These are phyloP conservation scores for Leuciscus waleckii DNA, from an alignment of 2,797 vertebrate genomes.

Conservation along the genomic window DNA sequence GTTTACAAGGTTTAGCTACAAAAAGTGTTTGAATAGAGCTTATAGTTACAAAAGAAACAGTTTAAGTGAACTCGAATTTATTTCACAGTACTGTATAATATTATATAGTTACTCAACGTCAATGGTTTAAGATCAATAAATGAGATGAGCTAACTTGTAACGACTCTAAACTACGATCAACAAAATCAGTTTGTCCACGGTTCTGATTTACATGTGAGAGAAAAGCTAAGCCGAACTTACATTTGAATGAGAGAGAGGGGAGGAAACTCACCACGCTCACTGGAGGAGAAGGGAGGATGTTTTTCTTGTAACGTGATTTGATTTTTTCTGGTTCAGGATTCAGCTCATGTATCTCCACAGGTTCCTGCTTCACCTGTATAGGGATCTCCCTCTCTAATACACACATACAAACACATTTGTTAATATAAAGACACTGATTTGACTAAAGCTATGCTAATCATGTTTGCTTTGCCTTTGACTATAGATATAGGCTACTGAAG, in stretches of 20 bases:
- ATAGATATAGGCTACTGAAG: background rate
- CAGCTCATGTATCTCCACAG: conserved; percentile 79
- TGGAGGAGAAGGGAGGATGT: conserved; percentile 73
- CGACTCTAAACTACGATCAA: background rate
- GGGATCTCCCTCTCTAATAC: conserved; percentile 81
- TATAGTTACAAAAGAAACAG: background rate
- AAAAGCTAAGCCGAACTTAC: background rate
- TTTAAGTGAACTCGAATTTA: background rate
- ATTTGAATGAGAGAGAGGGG: conserved; percentile 19
- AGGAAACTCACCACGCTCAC: conserved; percentile 80
- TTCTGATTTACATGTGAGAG: conserved; percentile 8
- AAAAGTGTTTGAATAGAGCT: background rate
- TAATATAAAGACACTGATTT: conserved; percentile 14
- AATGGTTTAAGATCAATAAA: background rate
- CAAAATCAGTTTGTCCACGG: background rate
- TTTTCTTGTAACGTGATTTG: conserved; percentile 87
- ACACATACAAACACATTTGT: background rate
- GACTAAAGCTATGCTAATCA: conserved; percentile 2
- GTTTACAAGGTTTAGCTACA: background rate
- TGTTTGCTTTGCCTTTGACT: background rate
- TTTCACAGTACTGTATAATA: background rate
- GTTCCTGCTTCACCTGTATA: conserved; percentile 82
- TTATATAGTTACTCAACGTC: background rate
- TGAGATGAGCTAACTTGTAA: background rate
- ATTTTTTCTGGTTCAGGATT: conserved; percentile 84